Base-by-base conservation (phyloP, 2,113 vertebrate genomes). In the Sapajus apella region DNA sequence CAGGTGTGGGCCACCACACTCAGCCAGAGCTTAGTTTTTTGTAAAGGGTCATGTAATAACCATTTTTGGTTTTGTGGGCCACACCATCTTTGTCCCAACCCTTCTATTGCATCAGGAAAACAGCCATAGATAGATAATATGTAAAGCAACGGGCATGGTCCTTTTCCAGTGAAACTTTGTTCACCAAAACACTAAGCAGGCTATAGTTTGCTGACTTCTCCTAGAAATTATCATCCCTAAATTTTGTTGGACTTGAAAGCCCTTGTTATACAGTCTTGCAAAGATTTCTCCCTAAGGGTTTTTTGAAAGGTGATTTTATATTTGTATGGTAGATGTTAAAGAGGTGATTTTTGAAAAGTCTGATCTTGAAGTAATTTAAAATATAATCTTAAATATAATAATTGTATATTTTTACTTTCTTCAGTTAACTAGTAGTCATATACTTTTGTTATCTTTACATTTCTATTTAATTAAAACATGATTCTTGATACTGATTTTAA, bases 271-370 rank as follows among this genome's bases (percentile, higher is more conserved):
- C n/a, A 75, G 6, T 61, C 73, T 72, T 91, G 21, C 12, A 79
- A 30, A 79, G 37, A 40, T 40, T 30, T 40, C 47, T 72, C 14
- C 55, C 45, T 79, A 47, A 73, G 89, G 50, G 1, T 61, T 50
- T 50, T 87, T 70, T 56, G 37, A 17, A 75, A 18, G 47, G 84
- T 83, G 30, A 76, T 90, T 85, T 91, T 27, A 45, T 73, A 91
- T 95, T 91, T 80, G 25, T 86, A 64, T 64, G n/a, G 50, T 91
- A 50, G 35, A 72, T 80, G 37, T 86, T 91, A 86, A 47, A 84
- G 35, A 72, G 11, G 11, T 43, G 9, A 61, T 61, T 95, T 95
- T 80, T 77, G 8, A 21, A 61, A 91, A 86, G 52, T 40, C 25
- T 79, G 6, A 35, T 72, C 25, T 86, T 87, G 61, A 64, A 87